These are phyloP conservation scores for Mya arenaria DNA, from an alignment of 1,140 invertebrate genomes.

Conservation along the genomic window DNA sequence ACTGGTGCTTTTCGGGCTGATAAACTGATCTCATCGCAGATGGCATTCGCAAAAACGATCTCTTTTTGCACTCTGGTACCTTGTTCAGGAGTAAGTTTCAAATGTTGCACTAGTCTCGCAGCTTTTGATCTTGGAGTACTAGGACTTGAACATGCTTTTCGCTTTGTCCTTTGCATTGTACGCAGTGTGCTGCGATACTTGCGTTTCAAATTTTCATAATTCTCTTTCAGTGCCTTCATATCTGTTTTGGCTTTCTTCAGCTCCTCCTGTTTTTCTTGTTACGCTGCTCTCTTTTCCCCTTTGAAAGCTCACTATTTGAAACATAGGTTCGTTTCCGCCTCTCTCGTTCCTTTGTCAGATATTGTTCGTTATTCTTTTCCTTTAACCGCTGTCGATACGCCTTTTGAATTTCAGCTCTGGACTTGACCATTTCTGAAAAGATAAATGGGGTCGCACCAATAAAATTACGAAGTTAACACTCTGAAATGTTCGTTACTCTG, in stretches of 20 bases:
- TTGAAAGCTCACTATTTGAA: neutral
- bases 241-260: too few relatives aligned
- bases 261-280: conserved; percentile 34
- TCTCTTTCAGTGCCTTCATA: conserved; percentile 25
- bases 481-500: conserved; percentile 32
- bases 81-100: conserved; percentile 18
- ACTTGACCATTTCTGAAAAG: conserved; percentile 14
- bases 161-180: conserved; percentile 28
- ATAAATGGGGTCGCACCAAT: neutral
- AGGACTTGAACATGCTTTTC: neutral
- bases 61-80: conserved; percentile 8
- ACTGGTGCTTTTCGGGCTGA: neutral
- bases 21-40: conserved; percentile 19
- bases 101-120: neutral
- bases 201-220: neutral
- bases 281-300: neutral
- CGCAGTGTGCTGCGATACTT: conserved; percentile 21
- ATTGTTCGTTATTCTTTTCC: conserved; percentile 3
- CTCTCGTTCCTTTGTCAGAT: conserved; percentile 26
- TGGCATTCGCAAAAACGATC: conserved; percentile 30
- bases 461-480: neutral
- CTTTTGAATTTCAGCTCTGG: conserved; percentile 47
- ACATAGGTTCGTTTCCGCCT: conserved; percentile 25
- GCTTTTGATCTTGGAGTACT: conserved; percentile 31
- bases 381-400: conserved; percentile 36